Evolutionary conservation across 2,888 invertebrate species (phyloP).

Genomic region (Calameuta filiformis): DNA sequence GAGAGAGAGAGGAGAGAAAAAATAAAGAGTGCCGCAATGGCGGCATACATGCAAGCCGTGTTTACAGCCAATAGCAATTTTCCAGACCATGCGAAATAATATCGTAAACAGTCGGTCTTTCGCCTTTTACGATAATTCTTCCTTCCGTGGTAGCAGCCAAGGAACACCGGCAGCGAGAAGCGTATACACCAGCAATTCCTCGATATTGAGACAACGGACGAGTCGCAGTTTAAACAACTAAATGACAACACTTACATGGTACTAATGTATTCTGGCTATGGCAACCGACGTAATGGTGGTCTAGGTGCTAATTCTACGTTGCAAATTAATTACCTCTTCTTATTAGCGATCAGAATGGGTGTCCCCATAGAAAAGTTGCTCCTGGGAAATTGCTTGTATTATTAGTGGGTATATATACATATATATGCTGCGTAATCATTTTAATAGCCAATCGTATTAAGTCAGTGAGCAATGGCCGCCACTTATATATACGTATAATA

Average conservation of each 20-base stretch:
- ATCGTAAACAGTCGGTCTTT: conserved; percentile 39
- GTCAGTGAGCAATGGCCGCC: background rate
- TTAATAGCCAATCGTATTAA: background rate
- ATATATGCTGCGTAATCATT: background rate
- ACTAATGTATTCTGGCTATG: background rate
- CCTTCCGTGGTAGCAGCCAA: background rate
- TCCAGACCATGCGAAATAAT: conserved; percentile 39
- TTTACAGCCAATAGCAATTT: conserved; percentile 43
- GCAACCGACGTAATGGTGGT: background rate
- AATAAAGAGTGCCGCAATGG: background rate
- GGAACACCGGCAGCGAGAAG: background rate
- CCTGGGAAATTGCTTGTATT: background rate
- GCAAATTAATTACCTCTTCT: background rate
- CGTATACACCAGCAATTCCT: no score
- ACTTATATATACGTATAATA: background rate
- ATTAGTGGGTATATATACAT: background rate
- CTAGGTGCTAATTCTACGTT: background rate
- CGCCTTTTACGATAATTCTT: conserved; percentile 42
- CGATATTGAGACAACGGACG: background rate
- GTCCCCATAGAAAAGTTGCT: background rate
- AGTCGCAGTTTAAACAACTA: background rate
- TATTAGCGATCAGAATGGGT: background rate
- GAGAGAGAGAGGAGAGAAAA: background rate
- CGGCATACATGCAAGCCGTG: conserved; percentile 16
- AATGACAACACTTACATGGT: background rate